Conservation (phyloP, 2,888 invertebrate species). For the Mythimna vitellina region DNA sequence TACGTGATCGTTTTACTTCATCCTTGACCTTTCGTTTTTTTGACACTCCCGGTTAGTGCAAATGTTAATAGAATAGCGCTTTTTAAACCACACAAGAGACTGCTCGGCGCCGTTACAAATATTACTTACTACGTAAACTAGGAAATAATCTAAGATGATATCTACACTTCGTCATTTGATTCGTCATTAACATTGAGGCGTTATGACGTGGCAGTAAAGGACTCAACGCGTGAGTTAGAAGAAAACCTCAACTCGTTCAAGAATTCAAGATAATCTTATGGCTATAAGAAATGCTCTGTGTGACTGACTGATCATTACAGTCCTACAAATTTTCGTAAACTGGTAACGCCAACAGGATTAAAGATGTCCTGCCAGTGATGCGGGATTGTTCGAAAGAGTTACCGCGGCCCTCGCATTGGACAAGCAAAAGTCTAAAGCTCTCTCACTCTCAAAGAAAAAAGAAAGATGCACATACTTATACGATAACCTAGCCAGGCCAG, state of each 20-base stretch:
- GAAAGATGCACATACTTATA: background rate
- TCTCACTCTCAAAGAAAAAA: too few species aligned
- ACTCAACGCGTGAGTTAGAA: background rate
- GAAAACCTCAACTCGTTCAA: background rate
- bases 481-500: conserved; percentile 10
- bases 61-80: conserved; percentile 33
- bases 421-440: too few species aligned
- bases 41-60: conserved; percentile 14
- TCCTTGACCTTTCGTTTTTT: conserved; percentile 45
- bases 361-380: background rate
- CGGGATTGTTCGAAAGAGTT: too few species aligned
- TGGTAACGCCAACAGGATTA: conserved; percentile 19
- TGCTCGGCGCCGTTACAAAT: conserved; percentile 47
- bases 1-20: conserved; percentile 44
- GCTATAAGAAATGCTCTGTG: conserved; percentile 1
- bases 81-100: conserved; percentile 39
- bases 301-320: background rate
- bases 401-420: too few species aligned
- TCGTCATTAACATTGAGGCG: conserved; percentile 12
- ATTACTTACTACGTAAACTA: conserved; percentile 16
- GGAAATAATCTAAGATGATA: conserved; percentile 19
- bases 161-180: conserved; percentile 25
- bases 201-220: conserved; percentile 5
- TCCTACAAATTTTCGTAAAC: background rate
- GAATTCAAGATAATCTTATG: background rate